These are phyloP conservation scores for Bradypodion pumilum DNA, from an alignment of 2,797 vertebrate species.

Conservation along the genomic window DNA sequence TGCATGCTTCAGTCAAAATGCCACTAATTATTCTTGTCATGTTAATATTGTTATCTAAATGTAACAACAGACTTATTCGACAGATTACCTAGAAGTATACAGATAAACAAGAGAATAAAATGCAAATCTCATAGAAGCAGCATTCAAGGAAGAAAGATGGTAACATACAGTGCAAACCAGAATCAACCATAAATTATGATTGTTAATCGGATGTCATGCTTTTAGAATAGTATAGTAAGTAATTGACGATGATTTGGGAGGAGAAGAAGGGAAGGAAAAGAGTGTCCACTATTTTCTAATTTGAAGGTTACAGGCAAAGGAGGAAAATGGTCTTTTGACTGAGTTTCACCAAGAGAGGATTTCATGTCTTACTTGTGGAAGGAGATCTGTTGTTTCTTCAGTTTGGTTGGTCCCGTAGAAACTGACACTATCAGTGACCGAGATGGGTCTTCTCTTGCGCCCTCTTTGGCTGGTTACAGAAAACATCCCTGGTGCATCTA, in stretches of 20 bases:
- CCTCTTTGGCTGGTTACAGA: constrained; percentile 62
- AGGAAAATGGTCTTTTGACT: constrained; percentile 54
- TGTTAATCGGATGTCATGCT: constrained; percentile 52
- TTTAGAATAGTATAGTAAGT: constrained; percentile 59
- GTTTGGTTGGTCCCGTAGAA: constrained; percentile 76
- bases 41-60: not conserved
- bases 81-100: not conserved
- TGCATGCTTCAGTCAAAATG: constrained; percentile 5
- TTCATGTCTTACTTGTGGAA: constrained; percentile 88
- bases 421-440: constrained; percentile 87
- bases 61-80: constrained; percentile 11
- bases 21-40: not conserved
- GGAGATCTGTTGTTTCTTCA: constrained; percentile 82
- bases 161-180: constrained; percentile 57
- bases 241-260: constrained; percentile 35
- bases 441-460: constrained; percentile 85
- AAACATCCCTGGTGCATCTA: constrained; percentile 24
- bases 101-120: not conserved
- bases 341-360: constrained; percentile 57
- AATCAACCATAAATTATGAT: constrained; percentile 47
- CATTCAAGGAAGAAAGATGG: constrained; percentile 53
- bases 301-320: constrained; percentile 63
- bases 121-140: constrained; percentile 9
- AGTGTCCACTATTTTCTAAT: constrained; percentile 62
- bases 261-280: constrained; percentile 66